Evolutionary conservation across 2,797 vertebrate species (phyloP).

Genomic region (Rhinatrema bivittatum): DNA sequence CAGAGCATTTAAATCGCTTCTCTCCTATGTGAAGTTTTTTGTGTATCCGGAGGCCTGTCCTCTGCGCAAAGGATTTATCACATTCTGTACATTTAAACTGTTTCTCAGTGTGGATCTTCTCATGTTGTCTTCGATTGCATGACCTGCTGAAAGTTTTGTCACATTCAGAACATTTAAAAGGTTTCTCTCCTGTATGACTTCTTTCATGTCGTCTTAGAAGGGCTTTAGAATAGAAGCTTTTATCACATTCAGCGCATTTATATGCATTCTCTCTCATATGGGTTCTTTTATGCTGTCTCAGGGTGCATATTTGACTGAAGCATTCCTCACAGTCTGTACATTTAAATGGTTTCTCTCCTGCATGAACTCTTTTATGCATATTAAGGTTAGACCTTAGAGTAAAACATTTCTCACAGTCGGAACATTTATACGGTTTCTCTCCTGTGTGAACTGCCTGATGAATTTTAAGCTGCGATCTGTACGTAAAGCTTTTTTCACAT

Average conservation of each 20-base stretch:
- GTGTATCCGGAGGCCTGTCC: constrained; percentile 1
- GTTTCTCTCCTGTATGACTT: constrained; percentile 23
- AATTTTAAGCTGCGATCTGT: constrained; percentile 29
- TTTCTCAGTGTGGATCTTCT: constrained; percentile 22
- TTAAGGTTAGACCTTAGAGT: constrained; percentile 14
- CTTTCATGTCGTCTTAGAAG: constrained; percentile 26
- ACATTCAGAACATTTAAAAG: constrained; percentile 19
- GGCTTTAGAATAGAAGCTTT: too few species aligned
- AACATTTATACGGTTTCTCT: constrained; percentile 25
- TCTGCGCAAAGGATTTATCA: constrained; percentile 1
- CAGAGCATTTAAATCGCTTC: constrained; percentile 5
- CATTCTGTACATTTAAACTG: constrained; percentile 9
- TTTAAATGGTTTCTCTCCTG: constrained; percentile 13
- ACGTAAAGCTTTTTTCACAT: constrained; percentile 40
- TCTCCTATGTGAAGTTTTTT: constrained; percentile 6
- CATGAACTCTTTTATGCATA: constrained; percentile 24
- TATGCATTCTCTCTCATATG: too few species aligned
- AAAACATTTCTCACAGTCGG: constrained; percentile 22
- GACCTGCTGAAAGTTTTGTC: constrained; percentile 15
- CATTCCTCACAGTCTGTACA: too few species aligned
- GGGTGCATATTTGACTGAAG: too few species aligned
- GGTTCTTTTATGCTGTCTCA: too few species aligned
- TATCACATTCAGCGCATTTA: too few species aligned
- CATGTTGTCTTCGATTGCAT: constrained; percentile 10
- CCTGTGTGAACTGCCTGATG: constrained; percentile 36